Base-by-base conservation (phyloP, 1,140 invertebrate species). In the Drosophila triauraria region DNA sequence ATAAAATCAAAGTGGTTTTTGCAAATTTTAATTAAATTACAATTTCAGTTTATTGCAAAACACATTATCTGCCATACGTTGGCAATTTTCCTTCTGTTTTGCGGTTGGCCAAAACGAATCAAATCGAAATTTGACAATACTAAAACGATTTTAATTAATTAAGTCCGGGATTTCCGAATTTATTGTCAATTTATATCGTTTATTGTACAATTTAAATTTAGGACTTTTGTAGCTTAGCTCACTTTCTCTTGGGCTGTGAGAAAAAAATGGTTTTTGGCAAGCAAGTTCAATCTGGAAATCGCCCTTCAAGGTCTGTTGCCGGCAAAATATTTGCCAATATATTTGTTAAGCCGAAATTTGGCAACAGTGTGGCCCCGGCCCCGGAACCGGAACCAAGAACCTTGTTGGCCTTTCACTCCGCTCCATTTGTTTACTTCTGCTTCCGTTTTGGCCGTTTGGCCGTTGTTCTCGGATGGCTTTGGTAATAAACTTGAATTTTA, bases 401-500 rank as follows among this genome's bases (percentile, higher is more conserved):
- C 47, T 81, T 59, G 79, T 56, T 57, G 60, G 67, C 43, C 76
- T 51, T 79, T 59, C 43, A 42, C 54, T 76, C 9, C 27, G 32
- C 60, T 48, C 40, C 59, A 69, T 71, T 63, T 82, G 47, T 75
- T 61, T 63, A 46, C 27, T 54, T 35, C 35, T 13, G 48, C 68
- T 67, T 42, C 13, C 38, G 46, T 46, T 67, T 38, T 30, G 27
- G 27, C 27, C 27, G 27, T 6, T 23, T 54, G 32, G 51, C 51
- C 17, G 40, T 62, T 61, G 57, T 38, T 77, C 44, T 47, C 17
- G 67, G 27, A 58, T 67, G 67, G 63, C 70, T 75, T 75, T 74
- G 78, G 79, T 71, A 80, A 77, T 88, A 88, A 88, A 87, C 85
- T 90, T 84, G 71, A 82, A 76, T 90, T 90, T 90, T 90, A 90